Conservation (phyloP, 2,797 vertebrate genomes). For the Acanthornis magna region DNA sequence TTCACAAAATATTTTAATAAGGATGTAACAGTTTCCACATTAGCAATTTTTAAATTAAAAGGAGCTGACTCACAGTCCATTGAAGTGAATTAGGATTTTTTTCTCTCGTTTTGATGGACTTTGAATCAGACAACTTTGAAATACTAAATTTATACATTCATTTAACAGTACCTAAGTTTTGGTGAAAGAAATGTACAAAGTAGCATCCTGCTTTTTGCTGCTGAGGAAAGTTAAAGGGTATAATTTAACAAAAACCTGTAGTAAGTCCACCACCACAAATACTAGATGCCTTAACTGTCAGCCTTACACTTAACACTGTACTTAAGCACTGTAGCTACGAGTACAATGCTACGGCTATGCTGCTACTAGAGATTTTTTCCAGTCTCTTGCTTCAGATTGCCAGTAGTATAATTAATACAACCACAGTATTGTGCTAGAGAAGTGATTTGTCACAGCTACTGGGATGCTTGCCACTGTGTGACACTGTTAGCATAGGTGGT, state of each 20-base stretch:
- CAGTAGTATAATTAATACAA: slow-evolving; percentile 19
- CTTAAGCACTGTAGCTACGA: slow-evolving; percentile 19
- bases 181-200: slow-evolving; percentile 30
- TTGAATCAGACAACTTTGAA: slow-evolving; percentile 7
- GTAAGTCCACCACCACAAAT: background rate
- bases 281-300: background rate
- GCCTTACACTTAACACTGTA: background rate
- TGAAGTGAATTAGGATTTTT: background rate
- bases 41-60: slow-evolving; percentile 43
- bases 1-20: slow-evolving; percentile 63
- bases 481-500: background rate
- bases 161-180: slow-evolving; percentile 34
- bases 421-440: slow-evolving; percentile 12
- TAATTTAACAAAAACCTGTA: slow-evolving; percentile 12
- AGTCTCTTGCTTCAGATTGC: slow-evolving; percentile 7
- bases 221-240: background rate
- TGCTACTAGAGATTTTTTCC: slow-evolving; percentile 2
- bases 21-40: slow-evolving; percentile 44
- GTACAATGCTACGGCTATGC: background rate
- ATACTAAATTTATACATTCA: slow-evolving; percentile 47
- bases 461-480: background rate
- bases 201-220: slow-evolving; percentile 19
- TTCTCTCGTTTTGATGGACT: slow-evolving; percentile 15
- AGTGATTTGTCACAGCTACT: slow-evolving; percentile 10
- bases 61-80: slow-evolving; percentile 6